These are phyloP conservation scores for Dufourea novaeangliae DNA, from an alignment of 1,140 invertebrate genomes.

Conservation along the genomic window DNA sequence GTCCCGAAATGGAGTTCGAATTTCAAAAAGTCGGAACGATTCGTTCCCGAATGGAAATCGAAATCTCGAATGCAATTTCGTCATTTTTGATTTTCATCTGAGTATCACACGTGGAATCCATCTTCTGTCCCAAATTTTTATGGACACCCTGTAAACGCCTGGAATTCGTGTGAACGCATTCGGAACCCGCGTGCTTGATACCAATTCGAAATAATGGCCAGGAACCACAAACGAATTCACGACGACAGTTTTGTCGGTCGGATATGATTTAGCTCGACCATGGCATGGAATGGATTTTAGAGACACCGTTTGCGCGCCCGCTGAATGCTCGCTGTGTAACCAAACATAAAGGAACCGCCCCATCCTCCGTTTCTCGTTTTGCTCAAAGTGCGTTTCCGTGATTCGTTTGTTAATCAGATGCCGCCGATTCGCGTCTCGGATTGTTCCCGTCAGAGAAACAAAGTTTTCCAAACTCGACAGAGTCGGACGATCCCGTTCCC, in stretches of 20 bases:
- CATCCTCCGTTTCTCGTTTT: too few species aligned
- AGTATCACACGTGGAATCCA: too few species aligned
- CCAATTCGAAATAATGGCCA: slow-evolving; percentile 16
- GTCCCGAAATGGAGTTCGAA: too few species aligned
- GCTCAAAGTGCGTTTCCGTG: slow-evolving; percentile 30
- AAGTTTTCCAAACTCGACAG: slow-evolving; percentile 26
- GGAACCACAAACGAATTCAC: slow-evolving; percentile 24
- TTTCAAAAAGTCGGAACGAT: too few species aligned
- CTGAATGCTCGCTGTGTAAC: neutral
- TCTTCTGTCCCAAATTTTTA: too few species aligned
- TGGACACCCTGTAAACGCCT: neutral
- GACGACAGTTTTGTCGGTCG: slow-evolving; percentile 25
- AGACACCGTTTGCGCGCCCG: neutral
- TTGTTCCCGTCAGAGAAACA: neutral
- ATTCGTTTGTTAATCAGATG: slow-evolving; percentile 31
- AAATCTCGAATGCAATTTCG: too few species aligned
- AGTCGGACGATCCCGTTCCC: neutral
- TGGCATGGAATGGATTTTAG: slow-evolving; percentile 20
- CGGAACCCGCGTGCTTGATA: neutral
- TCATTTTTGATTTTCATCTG: too few species aligned
- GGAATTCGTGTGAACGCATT: slow-evolving; percentile 10
- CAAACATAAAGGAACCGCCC: neutral
- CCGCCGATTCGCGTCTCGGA: slow-evolving; percentile 3
- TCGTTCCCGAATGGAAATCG: too few species aligned
- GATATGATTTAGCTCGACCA: slow-evolving; percentile 39